A percentile compares a stretch with the other conserved stretches of the same genome.
phyloP scores from a whole-genome alignment of 2,113 vertebrate species.

The Pteropus alecto region DNA sequence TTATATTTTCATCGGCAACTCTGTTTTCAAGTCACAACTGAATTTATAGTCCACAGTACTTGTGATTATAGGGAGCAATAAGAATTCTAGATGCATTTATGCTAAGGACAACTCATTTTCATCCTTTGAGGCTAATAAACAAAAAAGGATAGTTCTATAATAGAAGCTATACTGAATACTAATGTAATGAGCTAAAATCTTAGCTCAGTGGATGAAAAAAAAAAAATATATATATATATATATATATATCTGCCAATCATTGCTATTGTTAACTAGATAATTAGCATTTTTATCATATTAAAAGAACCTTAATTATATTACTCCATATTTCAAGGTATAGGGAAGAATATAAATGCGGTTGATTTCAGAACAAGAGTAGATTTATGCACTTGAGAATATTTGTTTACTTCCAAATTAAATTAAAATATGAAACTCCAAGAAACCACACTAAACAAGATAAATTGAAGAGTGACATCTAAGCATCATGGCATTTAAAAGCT shows the following conservation, averaged over 20 bases:
- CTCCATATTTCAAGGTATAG: not conserved
- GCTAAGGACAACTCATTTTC: not conserved
- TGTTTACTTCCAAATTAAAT: slow-evolving; percentile 38
- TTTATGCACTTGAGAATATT: slow-evolving; percentile 23
- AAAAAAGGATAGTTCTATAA: not conserved
- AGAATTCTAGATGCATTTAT: not conserved
- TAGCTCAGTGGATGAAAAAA: not conserved
- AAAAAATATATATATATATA: not conserved
- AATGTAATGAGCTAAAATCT: not conserved
- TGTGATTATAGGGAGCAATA: not conserved
- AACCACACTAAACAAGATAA: not conserved
- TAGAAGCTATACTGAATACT: not conserved
- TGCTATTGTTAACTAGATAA: slow-evolving; percentile 14
- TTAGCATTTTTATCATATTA: slow-evolving; percentile 38
- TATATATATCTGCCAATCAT: not conserved
- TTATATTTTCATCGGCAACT: not conserved
- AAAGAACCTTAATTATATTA: not conserved
- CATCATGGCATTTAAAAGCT: not conserved
- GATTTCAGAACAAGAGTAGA: not conserved
- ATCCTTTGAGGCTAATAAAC: not conserved
- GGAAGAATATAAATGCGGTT: not conserved
- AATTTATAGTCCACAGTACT: not conserved
- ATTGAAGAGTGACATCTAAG: not conserved
- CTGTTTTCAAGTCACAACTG: not conserved
- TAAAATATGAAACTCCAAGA: not conserved